These are phyloP conservation scores for Ceyx melanurus DNA, from an alignment of 2,113 vertebrate species.

Conservation along the genomic window DNA sequence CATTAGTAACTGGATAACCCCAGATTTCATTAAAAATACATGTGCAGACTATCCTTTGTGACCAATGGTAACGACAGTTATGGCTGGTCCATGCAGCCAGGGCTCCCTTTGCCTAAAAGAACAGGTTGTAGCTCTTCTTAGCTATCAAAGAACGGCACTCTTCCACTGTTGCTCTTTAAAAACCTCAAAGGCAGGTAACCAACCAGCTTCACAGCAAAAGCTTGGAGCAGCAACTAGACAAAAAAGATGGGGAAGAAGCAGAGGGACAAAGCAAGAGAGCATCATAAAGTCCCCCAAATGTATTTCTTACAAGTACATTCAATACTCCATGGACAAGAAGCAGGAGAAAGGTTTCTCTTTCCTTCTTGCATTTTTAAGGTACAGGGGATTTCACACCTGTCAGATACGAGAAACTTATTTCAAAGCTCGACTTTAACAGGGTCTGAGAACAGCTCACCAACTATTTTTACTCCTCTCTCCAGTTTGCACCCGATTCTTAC, in stretches of 20 bases:
- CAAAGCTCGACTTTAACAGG: not conserved
- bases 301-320: not conserved
- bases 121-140: not conserved
- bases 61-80: not conserved
- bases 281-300: not conserved
- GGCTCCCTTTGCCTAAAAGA: not conserved
- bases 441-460: rapidly evolving
- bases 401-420: not conserved
- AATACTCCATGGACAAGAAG: not conserved
- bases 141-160: not conserved
- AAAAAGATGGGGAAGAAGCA: not conserved
- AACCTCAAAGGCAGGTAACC: not conserved
- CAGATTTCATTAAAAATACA: constrained; percentile 5
- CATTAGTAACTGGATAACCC: not conserved
- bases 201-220: not conserved
- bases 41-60: not conserved
- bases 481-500: not conserved
- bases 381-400: not conserved
- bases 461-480: not conserved
- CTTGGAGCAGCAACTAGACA: not conserved
- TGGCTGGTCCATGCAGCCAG: not conserved
- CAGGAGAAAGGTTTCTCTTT: not conserved
- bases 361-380: not conserved
- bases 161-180: not conserved
- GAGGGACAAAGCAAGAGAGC: not conserved